These are phyloP conservation scores for Paelopatides confundens DNA, from an alignment of 53 echinoderm and acorn worm species.

Conservation along the genomic window DNA sequence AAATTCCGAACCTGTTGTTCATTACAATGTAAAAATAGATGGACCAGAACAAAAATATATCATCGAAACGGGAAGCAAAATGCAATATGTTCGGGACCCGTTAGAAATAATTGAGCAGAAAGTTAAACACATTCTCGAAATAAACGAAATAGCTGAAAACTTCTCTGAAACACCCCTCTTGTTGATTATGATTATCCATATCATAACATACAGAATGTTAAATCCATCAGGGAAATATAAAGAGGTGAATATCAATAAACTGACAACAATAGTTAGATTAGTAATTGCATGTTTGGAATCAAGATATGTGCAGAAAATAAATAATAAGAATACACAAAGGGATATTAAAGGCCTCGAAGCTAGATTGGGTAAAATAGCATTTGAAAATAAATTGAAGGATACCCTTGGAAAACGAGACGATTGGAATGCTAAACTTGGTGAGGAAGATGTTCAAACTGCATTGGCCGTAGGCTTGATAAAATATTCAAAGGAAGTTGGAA, in stretches of 20 bases:
- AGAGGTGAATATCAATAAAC: background rate
- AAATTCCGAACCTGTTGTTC: no score
- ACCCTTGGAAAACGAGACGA: background rate
- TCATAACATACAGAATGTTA: background rate
- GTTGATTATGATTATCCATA: background rate
- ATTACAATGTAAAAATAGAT: no score
- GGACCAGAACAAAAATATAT: no score
- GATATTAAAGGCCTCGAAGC: background rate
- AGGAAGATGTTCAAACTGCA: background rate
- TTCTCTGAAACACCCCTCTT: background rate
- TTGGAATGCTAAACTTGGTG: background rate
- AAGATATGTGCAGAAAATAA: background rate
- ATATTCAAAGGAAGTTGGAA: background rate
- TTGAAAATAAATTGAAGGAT: background rate
- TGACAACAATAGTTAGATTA: background rate
- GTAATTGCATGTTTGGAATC: background rate
- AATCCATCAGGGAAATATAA: background rate
- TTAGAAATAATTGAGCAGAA: background rate
- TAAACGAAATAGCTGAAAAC: background rate
- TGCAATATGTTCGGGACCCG: background rate
- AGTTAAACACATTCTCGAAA: background rate
- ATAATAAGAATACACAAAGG: background rate
- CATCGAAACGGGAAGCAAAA: no score
- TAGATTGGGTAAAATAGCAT: background rate
- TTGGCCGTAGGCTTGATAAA: background rate